These are phyloP conservation scores for Tenthredo amoena DNA, from an alignment of 2,888 invertebrate species.

Conservation along the genomic window DNA sequence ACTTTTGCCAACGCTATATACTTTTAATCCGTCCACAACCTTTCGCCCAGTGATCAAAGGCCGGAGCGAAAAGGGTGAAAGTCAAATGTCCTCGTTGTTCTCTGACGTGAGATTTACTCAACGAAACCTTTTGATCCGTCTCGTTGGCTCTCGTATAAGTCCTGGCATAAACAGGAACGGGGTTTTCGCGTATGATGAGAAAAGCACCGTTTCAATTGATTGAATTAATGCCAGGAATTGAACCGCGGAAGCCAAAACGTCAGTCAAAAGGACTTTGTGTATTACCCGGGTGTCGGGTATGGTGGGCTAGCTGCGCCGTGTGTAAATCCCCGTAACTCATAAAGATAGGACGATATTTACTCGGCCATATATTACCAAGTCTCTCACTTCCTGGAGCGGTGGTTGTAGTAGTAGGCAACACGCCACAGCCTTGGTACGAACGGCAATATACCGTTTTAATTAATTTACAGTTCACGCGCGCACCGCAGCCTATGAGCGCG, in stretches of 20 bases:
- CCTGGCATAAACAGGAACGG: not conserved
- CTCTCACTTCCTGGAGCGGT: conserved; percentile 35
- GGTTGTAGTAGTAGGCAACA: conserved; percentile 17
- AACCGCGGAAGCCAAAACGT: not conserved
- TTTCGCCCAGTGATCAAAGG: not conserved
- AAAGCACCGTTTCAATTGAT: not conserved
- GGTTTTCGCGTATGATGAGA: not conserved
- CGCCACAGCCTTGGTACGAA: conserved; percentile 34
- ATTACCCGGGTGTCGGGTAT: conserved; percentile 15
- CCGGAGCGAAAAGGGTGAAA: not conserved
- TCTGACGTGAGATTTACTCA: not conserved
- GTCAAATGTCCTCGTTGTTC: conserved; percentile 1
- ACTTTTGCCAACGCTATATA: too few relatives aligned
- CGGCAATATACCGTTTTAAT: conserved; percentile 49
- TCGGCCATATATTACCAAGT: conserved; percentile 47
- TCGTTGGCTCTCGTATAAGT: not conserved
- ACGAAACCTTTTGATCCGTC: not conserved
- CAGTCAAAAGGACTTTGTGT: conserved; percentile 33
- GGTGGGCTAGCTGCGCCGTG: not conserved
- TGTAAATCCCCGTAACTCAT: conserved; percentile 51
- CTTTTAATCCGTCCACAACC: not conserved
- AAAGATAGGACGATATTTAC: conserved; percentile 50
- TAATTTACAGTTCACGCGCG: conserved; percentile 49
- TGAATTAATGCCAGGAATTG: not conserved
- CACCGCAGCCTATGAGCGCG: conserved; percentile 39